These are phyloP conservation scores for Rhodophaea formosa DNA, from an alignment of 2,888 invertebrate species.

Conservation along the genomic window DNA sequence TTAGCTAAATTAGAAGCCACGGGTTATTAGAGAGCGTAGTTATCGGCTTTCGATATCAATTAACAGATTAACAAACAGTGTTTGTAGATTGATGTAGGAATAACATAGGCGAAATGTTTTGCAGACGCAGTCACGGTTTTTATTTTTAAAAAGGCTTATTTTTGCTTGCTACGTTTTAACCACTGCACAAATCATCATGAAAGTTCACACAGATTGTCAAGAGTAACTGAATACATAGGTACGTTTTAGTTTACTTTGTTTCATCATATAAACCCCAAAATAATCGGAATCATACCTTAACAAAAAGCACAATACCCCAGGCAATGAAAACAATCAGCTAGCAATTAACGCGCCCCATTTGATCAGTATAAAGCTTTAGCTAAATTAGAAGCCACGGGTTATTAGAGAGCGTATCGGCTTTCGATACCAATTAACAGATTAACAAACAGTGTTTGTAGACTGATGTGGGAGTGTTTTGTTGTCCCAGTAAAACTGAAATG, in stretches of 20 bases:
- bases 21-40: neutral
- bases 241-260: too few species aligned
- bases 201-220: too few species aligned
- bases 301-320: constrained; percentile 1
- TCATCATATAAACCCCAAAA: too few species aligned
- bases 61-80: constrained; percentile 14
- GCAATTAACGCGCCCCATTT: neutral
- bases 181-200: too few species aligned
- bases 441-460: constrained; percentile 7
- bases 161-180: too few species aligned
- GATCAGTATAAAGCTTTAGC: neutral
- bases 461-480: neutral
- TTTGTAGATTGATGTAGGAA: too few species aligned
- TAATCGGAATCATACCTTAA: too few species aligned
- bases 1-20: constrained; percentile 10
- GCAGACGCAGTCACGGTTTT: too few species aligned
- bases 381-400: constrained; percentile 7
- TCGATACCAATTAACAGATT: constrained; percentile 13
- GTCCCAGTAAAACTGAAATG: neutral
- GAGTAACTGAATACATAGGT: too few species aligned
- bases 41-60: constrained; percentile 13
- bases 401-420: constrained; percentile 1
- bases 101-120: too few species aligned
- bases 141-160: too few species aligned
- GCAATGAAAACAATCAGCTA: neutral